Evolutionary conservation across 2,113 vertebrate genomes (phyloP).

Genomic region (Eptesicus fuscus): DNA sequence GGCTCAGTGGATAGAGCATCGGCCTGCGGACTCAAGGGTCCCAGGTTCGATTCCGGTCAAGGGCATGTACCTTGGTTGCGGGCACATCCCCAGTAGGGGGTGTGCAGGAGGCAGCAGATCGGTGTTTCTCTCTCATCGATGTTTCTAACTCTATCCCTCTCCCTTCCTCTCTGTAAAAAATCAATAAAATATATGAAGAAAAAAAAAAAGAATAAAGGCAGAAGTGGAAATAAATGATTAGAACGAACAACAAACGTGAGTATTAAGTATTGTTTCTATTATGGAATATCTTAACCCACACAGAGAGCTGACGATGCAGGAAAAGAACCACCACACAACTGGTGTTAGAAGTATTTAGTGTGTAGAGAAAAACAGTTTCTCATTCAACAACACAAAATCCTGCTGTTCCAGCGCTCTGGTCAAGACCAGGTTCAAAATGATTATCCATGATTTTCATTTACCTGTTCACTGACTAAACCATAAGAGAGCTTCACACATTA

Average conservation of each 20-base stretch:
- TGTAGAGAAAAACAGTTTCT: neutral
- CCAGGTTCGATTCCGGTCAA: no score
- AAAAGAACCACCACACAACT: neutral
- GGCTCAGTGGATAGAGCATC: no score
- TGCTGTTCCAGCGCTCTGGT: neutral
- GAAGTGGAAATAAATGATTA: neutral
- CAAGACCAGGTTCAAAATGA: neutral
- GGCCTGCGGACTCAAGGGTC: no score
- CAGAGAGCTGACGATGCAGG: neutral
- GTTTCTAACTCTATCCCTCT: no score
- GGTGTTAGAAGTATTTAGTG: neutral
- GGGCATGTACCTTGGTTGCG: no score
- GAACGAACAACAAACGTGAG: neutral
- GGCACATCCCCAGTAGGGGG: no score
- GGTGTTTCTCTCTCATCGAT: no score
- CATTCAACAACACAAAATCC: neutral
- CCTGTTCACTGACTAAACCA: neutral
- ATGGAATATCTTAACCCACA: neutral
- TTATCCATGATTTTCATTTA: neutral
- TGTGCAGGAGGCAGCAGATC: no score
- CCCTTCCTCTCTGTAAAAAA: no score
- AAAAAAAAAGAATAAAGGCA: neutral
- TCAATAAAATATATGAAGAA: no score
- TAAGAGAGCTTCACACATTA: neutral
- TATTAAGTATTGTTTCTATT: neutral